Evolutionary conservation across 2,113 vertebrate genomes (phyloP), one percentile per base, ranked within the genome.

Genomic region (Australoheros scitulus): DNA sequence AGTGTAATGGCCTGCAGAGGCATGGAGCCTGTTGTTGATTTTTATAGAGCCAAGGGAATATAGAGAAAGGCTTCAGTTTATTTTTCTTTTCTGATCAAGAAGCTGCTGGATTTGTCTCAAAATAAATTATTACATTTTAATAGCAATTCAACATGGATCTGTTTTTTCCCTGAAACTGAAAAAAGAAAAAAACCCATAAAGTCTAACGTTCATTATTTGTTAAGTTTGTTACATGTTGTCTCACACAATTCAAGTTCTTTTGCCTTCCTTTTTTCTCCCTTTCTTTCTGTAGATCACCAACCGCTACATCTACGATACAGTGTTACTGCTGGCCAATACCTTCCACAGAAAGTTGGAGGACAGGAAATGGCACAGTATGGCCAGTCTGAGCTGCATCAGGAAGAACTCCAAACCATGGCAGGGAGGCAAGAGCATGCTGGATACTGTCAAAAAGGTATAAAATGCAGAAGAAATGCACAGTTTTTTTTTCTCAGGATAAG

Each of bases 311-410:
- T 99, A 99, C 0, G 98, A 99, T 88, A 97, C 97, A 0, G 97
- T 99, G 83, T 94, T 99, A 63, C 93, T 99, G 72, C 91, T 99
- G 87, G 98, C 98, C 3, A 99, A 99, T 47, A 98, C 98, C 65
- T 99, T 99, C 88, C 98, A 99, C 90, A 97, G 97, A 92, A 99
- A 99, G 93, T 92, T 99, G 81, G 98, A 99, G 91, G 98, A 99
- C 91, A 95, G 98, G 68, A 99, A 99, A 86, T 99, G 98, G 98
- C 98, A 99, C 95, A 99, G 98, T 94, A 99, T 99, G 98, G 98
- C 98, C 34, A 99, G 98, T 85, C 93, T 99, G 83, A 98, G 97
- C n/a, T 99, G 98, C 93, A 99, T 99, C 93, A 95, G 98, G 90
- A 99, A 99, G 93, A 99, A 96, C 89, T 97, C 98, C 18, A 99